Conservation (phyloP, 2,888 invertebrate species). For the Hypena proboscidalis region DNA sequence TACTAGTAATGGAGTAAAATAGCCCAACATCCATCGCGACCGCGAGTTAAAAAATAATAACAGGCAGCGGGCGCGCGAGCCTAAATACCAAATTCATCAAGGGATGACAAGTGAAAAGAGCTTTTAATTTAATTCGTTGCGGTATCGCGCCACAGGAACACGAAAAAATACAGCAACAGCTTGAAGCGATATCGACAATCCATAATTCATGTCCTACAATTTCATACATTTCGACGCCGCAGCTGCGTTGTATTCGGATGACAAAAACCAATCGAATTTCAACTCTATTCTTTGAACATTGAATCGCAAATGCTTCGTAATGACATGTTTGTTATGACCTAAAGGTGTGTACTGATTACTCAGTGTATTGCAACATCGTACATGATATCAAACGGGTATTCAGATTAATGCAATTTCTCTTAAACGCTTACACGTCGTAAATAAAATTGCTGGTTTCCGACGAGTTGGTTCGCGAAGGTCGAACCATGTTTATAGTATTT, state of each 20-base stretch:
- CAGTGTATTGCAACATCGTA: constrained; percentile 82
- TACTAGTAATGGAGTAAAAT: constrained; percentile 12
- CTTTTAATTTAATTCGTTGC: constrained; percentile 86
- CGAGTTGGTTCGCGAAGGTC: constrained; percentile 65
- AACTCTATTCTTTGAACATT: constrained; percentile 55
- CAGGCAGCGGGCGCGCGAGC: constrained; percentile 52
- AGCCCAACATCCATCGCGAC: constrained; percentile 16
- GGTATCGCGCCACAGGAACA: constrained; percentile 79
- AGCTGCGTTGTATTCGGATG: constrained; percentile 54
- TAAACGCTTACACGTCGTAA: constrained; percentile 85
- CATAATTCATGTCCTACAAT: constrained; percentile 85
- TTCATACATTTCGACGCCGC: constrained; percentile 74
- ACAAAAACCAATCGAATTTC: constrained; percentile 53
- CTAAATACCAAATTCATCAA: constrained; percentile 83
- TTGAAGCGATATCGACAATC: constrained; percentile 85
- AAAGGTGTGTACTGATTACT: constrained; percentile 51
- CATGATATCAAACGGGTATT: constrained; percentile 84
- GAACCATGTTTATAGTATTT: constrained; percentile 66
- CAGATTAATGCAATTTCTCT: constrained; percentile 85
- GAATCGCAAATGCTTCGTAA: constrained; percentile 45
- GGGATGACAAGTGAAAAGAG: constrained; percentile 84
- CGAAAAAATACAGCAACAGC: constrained; percentile 83
- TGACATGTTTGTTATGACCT: constrained; percentile 50
- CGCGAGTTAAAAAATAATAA: constrained; percentile 54
- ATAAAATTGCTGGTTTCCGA: constrained; percentile 81